Evolutionary conservation across 2,113 vertebrate genomes (phyloP), one percentile per base, ranked within the genome.

Genomic region (Donacobius atricapilla): DNA sequence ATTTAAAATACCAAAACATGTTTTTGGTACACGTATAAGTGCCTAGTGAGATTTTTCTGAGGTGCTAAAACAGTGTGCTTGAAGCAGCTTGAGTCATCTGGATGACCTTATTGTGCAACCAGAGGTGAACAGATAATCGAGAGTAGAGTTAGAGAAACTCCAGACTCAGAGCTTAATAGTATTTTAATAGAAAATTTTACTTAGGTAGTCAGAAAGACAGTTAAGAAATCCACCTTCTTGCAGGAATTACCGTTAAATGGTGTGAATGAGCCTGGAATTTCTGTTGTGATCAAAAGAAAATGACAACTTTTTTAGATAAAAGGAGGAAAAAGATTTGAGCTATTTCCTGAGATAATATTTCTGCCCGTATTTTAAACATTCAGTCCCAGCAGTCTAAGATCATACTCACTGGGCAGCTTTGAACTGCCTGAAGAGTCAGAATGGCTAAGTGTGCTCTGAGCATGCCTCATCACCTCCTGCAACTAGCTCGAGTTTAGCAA

Each of bases 231-330:
- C 54, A 63, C 12, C 1, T 0, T 68, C 53, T 71, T 85, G 21
- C 19, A 68, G 15, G 44, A 64, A 71, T 91, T 91, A 95, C 33
- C 35, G 56, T 91, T 91, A 91, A 88, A 37, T 72, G 22, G 20
- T 53, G 45, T 76, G 82, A 89, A 76, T 3, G 19, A 96, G 39
- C 40, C 71, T 88, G 70, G 45, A 92, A 77, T 93, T 92, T 89
- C 40, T 83, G 56, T 84, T 84, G 35, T 73, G 48, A 91, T 69
- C 45, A 72, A 90, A 87, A 86, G 47, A 83, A 96, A 95, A 78
- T 3, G 12, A 17, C 33, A 70, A 40, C 31, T 30, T 40, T 84
- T 75, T 77, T 63, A 73, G 83, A 90, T 76, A 69, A 91, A 92
- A 89, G n/a, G 35, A 82, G 44, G 39, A 90, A 85, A 73, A 58